Base-by-base conservation (phyloP, 2,888 invertebrate genomes). In the Polydrusus pterygomalis region DNA sequence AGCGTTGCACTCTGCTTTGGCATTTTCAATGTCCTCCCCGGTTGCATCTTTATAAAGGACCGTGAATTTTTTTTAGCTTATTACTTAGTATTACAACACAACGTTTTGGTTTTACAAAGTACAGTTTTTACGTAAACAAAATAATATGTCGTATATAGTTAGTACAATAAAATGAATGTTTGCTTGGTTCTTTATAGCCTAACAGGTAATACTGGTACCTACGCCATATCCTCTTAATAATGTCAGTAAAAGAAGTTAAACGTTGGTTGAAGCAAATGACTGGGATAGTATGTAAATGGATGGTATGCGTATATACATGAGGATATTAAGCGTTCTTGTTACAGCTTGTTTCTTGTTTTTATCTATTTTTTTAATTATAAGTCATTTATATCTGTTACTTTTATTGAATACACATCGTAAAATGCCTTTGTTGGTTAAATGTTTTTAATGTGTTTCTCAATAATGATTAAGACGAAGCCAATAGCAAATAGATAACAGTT, bases 211-310 rank as follows among this genome's bases (percentile, higher is more conserved):
- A 43, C 10, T 43, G 1, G n/a, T 13, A n/a, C n/a, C n/a, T n/a
- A n/a, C 13, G 43, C 13, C 15, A 34, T 38, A 58, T 38, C 58
- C 58, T 58, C 17, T 58, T 58, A 58, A 58, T 17, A 58, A 34
- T 17, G 58, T 40, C 62, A 15, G 38, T 13, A 13, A 20, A 62
- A 70, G 70, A 70, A 70, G 63, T 70, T 51, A 70, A 70, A 70
- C 49, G 70, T 38, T 49, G 63, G 70, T 38, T 49, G 63, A 54
- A 63, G 63, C 70, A 63, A 70, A 70, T 54, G 70, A 70, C 70
- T 70, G 70, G 62, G 49, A 40, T 34, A 47, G 63, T 51, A 70
- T 70, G 54, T 62, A 72, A 49, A 62, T 72, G 51, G 71, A 72
- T 56, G 30, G 71, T 56, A 40, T 43, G 54, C 13, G 30, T 54